Evolutionary conservation across 2,888 invertebrate genomes (phyloP), one percentile per base, ranked within the genome.

Genomic region (Meteorus cinctellus): DNA sequence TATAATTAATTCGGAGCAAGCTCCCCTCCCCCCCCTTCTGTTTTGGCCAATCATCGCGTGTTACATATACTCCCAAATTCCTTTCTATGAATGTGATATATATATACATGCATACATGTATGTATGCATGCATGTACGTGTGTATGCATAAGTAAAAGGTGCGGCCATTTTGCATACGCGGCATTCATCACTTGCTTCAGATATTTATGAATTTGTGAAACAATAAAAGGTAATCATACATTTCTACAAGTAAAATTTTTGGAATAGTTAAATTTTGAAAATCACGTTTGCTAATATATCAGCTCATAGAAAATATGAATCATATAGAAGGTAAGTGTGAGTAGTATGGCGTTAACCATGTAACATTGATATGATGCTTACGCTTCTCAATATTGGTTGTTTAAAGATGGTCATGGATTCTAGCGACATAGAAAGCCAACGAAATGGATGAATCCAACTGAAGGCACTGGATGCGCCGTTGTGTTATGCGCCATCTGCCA

Each of bases 401-500:
- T 60, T 75, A 75, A 55, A 72, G 73, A 78, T 79, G 78, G 79
- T 75, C 82, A 82, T 81, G 82, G 79, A 77, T 79, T 79, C 76
- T 45, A 48, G 62, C 51, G 71, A 72, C 80, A 78, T 80, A 81
- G 81, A 81, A 81, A 78, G 81, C 51, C 74, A 31, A 51, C 82
- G 81, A 79, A 82, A 81, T 81, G 79, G 77, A 75, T 73, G 74
- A 80, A 77, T 81, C 75, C 81, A 81, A 77, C 66, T 67, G 78
- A 79, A 79, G 72, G 67, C 72, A 29, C 41, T 4, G 71, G 8
- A 34, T 75, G 45, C 68, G 79, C 78, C 74, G 76, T 80, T 77
- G 80, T 80, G 77, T 60, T 45, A 82, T 79, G 77, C 82, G 82
- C 82, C 82, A 82, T 82, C 82, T 82, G 82, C 81, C 73, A 68